These are phyloP conservation scores for Trichogramma evanescens DNA, from an alignment of 2,888 invertebrate genomes.

Conservation along the genomic window DNA sequence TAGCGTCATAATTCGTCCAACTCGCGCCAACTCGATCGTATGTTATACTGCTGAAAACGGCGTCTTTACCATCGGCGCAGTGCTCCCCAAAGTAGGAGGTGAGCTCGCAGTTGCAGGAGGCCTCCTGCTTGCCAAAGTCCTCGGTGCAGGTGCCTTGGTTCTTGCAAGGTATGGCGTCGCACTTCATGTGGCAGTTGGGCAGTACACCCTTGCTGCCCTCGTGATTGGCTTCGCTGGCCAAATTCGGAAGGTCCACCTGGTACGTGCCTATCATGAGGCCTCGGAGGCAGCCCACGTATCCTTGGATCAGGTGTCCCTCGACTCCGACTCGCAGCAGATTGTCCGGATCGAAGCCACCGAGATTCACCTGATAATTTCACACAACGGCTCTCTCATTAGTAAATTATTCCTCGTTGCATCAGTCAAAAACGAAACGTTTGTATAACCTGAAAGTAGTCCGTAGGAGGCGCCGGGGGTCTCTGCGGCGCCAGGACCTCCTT, in stretches of 20 bases:
- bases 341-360: slow-evolving; percentile 77
- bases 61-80: slow-evolving; percentile 61
- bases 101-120: slow-evolving; percentile 80
- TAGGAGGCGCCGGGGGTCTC: slow-evolving; percentile 81
- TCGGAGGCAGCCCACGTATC: slow-evolving; percentile 80
- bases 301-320: slow-evolving; percentile 54
- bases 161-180: slow-evolving; percentile 80
- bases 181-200: slow-evolving; percentile 81
- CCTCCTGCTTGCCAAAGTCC: slow-evolving; percentile 78
- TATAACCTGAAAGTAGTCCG: slow-evolving; percentile 75
- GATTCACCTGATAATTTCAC: slow-evolving; percentile 68
- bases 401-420: background rate
- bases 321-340: slow-evolving; percentile 58
- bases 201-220: slow-evolving; percentile 68
- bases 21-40: background rate
- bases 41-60: too few relatives aligned
- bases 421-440: slow-evolving; percentile 5
- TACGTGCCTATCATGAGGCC: slow-evolving; percentile 79
- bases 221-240: slow-evolving; percentile 62
- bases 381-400: background rate
- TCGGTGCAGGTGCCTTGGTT: slow-evolving; percentile 83
- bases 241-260: slow-evolving; percentile 69
- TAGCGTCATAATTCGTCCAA: background rate
- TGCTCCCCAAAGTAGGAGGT: slow-evolving; percentile 86
- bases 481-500: slow-evolving; percentile 81